Conservation (phyloP, 2,888 invertebrate genomes). For the Cephus spinipes region DNA sequence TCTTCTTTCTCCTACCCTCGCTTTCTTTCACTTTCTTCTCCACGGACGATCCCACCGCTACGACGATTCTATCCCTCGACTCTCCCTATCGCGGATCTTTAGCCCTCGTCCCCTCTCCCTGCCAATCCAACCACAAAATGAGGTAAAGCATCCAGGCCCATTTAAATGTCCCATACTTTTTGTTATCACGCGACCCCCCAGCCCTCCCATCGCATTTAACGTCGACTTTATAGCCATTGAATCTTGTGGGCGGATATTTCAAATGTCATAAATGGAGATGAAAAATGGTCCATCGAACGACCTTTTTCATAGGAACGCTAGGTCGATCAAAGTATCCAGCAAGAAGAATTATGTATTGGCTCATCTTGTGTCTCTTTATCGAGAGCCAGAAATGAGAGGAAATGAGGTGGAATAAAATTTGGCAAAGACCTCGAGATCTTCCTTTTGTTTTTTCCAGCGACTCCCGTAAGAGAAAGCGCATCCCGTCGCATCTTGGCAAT, state of each 20-base stretch:
- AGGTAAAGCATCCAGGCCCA: not conserved
- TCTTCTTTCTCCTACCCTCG: conserved; percentile 17
- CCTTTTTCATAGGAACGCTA: not conserved
- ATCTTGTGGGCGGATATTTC: not conserved
- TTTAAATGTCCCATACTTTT: not conserved
- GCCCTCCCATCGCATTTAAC: not conserved
- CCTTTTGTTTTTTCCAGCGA: not conserved
- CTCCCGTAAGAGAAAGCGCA: not conserved
- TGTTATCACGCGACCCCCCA: not conserved
- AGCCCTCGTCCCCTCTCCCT: not conserved
- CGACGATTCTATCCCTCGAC: conserved; percentile 11
- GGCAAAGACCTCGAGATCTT: not conserved
- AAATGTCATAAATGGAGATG: not conserved
- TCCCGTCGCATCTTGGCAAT: not conserved
- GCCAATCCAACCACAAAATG: not conserved
- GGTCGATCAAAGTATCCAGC: not conserved
- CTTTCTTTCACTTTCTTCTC: not conserved
- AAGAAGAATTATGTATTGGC: not conserved
- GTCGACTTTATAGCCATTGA: not conserved
- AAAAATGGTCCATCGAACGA: not conserved
- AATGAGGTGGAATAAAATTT: not conserved
- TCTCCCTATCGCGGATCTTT: conserved; percentile 9
- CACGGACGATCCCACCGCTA: not conserved
- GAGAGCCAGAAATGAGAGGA: not conserved
- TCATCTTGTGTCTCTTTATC: not conserved